Conservation (phyloP, 2,113 vertebrate species). For the Tupaia tana region DNA sequence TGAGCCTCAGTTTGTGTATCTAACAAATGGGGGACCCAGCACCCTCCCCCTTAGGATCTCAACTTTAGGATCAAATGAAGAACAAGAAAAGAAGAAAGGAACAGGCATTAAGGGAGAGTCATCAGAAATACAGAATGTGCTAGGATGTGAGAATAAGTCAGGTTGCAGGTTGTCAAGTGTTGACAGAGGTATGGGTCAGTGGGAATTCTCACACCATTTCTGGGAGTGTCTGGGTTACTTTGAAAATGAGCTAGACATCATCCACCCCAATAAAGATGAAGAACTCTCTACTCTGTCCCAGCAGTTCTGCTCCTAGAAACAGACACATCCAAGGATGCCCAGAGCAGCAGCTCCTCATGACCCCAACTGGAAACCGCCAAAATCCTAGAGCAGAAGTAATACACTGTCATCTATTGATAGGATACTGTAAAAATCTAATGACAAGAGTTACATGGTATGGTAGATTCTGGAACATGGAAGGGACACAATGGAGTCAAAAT, state of each 20-base stretch:
- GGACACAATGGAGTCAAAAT: neutral
- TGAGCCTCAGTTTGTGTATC: neutral
- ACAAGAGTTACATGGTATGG: neutral
- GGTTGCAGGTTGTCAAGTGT: no score
- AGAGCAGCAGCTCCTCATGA: rapidly evolving
- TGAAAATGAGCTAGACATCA: neutral
- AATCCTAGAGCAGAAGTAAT: neutral
- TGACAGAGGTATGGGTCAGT: neutral
- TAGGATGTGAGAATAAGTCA: neutral
- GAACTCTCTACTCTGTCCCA: rapidly evolving
- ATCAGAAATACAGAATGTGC: rapidly evolving
- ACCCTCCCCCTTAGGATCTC: neutral
- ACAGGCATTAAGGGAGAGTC: rapidly evolving
- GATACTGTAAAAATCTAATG: neutral
- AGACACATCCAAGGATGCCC: neutral
- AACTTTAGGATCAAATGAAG: neutral
- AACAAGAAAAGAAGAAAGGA: neutral
- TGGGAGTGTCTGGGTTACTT: no score
- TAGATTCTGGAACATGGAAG: neutral
- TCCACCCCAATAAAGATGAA: neutral
- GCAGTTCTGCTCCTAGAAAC: no score
- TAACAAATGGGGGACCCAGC: neutral
- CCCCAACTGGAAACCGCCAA: neutral
- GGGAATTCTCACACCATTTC: neutral
- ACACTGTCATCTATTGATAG: no score